A percentile compares a stretch with the other conserved stretches of the same genome.
Evolutionary conservation across 2,797 vertebrate genomes (phyloP).

Genomic region (Sciurus vulgaris): DNA sequence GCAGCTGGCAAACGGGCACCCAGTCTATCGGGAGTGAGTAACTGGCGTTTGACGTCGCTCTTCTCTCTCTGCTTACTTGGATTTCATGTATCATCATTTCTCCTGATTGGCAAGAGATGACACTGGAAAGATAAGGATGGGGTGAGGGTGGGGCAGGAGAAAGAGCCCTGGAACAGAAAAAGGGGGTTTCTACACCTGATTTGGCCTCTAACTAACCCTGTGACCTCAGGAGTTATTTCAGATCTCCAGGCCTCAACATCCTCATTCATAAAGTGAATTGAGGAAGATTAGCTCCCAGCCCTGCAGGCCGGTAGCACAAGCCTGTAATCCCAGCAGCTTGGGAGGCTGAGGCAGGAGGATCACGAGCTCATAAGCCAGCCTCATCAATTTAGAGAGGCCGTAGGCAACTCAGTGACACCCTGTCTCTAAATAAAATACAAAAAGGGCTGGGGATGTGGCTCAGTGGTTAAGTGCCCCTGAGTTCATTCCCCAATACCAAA

Average conservation of each 20-base stretch:
- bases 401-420: too few species aligned
- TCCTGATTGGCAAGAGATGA: neutral
- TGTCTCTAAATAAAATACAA: too few species aligned
- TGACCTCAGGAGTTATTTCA: neutral
- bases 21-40: conserved; percentile 38
- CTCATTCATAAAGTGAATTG: neutral
- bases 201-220: neutral
- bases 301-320: fast-evolving
- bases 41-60: conserved; percentile 30
- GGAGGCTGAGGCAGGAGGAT: too few species aligned
- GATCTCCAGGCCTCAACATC: neutral
- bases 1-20: neutral
- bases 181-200: neutral
- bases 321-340: too few species aligned
- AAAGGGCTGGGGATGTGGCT: too few species aligned
- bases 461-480: too few species aligned
- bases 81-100: neutral
- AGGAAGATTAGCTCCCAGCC: too few species aligned
- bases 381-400: too few species aligned
- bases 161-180: neutral
- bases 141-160: neutral
- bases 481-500: too few species aligned
- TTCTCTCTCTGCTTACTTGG: neutral
- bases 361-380: too few species aligned
- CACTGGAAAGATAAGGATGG: neutral